A percentile compares a stretch with the other conserved stretches of the same genome.
Evolutionary conservation across 2,888 invertebrate species (phyloP).

Genomic region (Acanthopleura granulata): DNA sequence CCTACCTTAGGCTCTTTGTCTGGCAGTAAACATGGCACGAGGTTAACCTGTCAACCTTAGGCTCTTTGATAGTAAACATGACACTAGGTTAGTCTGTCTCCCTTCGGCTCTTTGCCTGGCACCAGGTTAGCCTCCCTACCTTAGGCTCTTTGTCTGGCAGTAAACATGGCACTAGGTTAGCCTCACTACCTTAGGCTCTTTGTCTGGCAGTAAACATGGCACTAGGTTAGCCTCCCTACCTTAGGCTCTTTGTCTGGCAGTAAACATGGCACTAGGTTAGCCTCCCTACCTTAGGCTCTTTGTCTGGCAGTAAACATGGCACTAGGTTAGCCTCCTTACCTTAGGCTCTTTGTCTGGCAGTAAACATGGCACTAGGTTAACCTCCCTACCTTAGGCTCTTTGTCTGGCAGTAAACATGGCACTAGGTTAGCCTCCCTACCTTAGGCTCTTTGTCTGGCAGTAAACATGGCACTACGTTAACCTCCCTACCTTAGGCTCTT

Average conservation of each 20-base stretch:
- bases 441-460: neutral
- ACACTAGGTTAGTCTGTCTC: neutral
- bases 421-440: neutral
- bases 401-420: neutral
- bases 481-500: neutral
- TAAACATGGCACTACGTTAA: neutral
- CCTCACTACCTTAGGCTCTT: neutral
- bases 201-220: neutral
- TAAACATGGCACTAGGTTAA: neutral
- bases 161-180: neutral
- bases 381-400: neutral
- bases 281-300: slow-evolving; percentile 36
- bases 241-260: neutral
- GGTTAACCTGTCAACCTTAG: neutral
- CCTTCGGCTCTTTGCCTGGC: neutral
- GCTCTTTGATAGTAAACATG: neutral
- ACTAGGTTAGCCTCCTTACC: slow-evolving; percentile 33
- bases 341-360: neutral
- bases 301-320: slow-evolving; percentile 42
- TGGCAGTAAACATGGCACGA: neutral
- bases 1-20: neutral
- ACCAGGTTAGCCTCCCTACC: neutral
- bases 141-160: neutral
- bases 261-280: neutral
- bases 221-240: neutral